Conservation (phyloP, 1,140 invertebrate species). For the Euwallacea fornicatus region DNA sequence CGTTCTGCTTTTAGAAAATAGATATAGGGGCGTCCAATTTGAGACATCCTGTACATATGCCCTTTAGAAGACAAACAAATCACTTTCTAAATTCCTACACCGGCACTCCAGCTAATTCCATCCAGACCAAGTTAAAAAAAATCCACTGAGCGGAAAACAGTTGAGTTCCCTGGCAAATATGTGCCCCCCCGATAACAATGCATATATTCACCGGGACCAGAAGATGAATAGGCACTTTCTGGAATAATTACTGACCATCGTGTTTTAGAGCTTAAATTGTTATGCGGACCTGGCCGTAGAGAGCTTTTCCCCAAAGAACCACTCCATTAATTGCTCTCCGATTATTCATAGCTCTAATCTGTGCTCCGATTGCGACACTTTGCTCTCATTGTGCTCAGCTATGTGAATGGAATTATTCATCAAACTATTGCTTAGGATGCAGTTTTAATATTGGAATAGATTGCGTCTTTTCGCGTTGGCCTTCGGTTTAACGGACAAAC, state of each 20-base stretch:
- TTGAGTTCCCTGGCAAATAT: neutral
- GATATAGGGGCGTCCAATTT: too few species aligned
- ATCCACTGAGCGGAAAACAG: neutral
- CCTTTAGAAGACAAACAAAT: too few species aligned
- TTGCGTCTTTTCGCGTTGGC: slow-evolving; percentile 2
- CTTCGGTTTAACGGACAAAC: slow-evolving; percentile 10
- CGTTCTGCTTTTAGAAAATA: too few species aligned
- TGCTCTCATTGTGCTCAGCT: neutral
- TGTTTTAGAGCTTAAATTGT: slow-evolving; percentile 25
- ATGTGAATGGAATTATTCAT: too few species aligned
- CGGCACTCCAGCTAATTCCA: too few species aligned
- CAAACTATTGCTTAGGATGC: too few species aligned
- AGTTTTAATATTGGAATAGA: neutral
- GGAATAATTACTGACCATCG: slow-evolving; percentile 23
- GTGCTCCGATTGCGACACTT: slow-evolving; percentile 1
- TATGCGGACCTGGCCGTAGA: slow-evolving; percentile 4
- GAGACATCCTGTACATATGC: too few species aligned
- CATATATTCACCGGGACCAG: neutral
- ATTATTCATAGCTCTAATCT: slow-evolving; percentile 25
- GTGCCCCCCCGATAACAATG: neutral
- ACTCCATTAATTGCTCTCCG: slow-evolving; percentile 17
- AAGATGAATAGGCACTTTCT: slow-evolving; percentile 26
- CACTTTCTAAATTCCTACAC: too few species aligned
- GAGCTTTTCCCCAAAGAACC: slow-evolving; percentile 20
- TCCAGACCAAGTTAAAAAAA: too few species aligned